Evolutionary conservation across 2,888 invertebrate species (phyloP).

Genomic region (Branchipolynoe longqiensis): DNA sequence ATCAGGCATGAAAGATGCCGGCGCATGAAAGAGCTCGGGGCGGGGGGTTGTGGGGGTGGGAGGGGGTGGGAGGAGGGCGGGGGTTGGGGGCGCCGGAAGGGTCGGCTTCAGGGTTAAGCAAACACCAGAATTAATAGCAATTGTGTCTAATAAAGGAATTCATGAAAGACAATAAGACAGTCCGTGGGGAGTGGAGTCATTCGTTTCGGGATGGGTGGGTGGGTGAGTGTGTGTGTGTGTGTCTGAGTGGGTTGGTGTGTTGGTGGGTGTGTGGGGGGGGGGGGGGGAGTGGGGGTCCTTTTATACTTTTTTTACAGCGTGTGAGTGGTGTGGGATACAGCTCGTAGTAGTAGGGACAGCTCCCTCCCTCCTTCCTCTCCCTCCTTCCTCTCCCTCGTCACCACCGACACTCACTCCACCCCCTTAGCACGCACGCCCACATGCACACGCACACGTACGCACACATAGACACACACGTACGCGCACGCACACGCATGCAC

Average conservation of each 20-base stretch:
- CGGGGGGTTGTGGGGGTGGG: background rate
- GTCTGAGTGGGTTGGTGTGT: background rate
- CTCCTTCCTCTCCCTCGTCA: background rate
- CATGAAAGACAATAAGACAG: conserved; percentile 50
- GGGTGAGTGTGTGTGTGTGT: background rate
- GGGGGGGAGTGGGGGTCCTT: background rate
- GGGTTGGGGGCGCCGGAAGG: background rate
- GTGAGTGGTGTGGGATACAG: no score
- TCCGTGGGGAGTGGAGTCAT: conserved; percentile 48
- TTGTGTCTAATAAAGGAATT: conserved; percentile 57
- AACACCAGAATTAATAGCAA: conserved; percentile 47
- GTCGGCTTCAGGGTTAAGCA: conserved; percentile 31
- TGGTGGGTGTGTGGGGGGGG: background rate
- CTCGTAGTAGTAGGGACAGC: no score
- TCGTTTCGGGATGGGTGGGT: no score
- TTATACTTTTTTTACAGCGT: no score
- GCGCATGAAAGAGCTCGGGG: conserved; percentile 15
- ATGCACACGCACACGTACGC: no score
- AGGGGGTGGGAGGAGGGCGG: background rate
- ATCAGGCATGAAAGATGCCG: conserved; percentile 56
- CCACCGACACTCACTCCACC: background rate
- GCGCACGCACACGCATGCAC: no score
- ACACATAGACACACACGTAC: no score
- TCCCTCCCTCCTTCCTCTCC: background rate
- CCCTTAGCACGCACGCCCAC: background rate